Evolutionary conservation across 2,797 vertebrate genomes (phyloP).

Genomic region (Aulostomus chinensis): DNA sequence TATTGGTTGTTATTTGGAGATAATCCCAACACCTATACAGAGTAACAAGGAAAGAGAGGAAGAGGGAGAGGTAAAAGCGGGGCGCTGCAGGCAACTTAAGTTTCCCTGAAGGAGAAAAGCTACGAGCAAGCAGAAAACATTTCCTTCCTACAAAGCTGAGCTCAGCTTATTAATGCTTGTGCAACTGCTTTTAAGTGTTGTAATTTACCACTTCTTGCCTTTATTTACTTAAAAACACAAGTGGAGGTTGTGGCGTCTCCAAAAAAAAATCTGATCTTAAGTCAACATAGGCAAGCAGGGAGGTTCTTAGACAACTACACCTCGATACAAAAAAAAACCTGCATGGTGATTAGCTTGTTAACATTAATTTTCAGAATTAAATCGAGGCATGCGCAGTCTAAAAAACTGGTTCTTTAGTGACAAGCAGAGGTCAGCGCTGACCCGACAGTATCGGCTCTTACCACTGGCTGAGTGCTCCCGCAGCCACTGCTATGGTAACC

Average conservation of each 20-base stretch:
- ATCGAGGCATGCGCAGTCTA: conserved; percentile 17
- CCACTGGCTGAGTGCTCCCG: conserved; percentile 58
- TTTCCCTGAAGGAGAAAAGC: conserved; percentile 13
- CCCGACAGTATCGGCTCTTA: conserved; percentile 89
- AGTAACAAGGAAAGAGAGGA: conserved; percentile 29
- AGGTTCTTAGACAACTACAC: not conserved
- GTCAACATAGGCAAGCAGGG: conserved; percentile 60
- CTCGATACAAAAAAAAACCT: not conserved
- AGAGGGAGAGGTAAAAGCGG: conserved; percentile 12
- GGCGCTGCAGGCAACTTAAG: conserved; percentile 41
- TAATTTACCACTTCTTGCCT: conserved; percentile 46
- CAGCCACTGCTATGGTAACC: conserved; percentile 59
- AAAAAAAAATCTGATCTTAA: conserved; percentile 56
- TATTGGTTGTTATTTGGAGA: conserved; percentile 45
- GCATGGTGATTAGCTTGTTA: conserved; percentile 1
- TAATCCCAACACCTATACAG: conserved; percentile 35
- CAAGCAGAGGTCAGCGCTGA: conserved; percentile 92
- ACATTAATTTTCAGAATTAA: not conserved
- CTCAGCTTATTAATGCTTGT: conserved; percentile 1
- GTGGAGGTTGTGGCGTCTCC: not conserved
- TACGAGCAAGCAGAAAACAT: conserved; percentile 25
- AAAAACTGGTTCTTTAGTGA: conserved; percentile 48
- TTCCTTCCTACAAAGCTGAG: not conserved
- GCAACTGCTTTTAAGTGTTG: too few species aligned
- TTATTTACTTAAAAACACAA: conserved; percentile 70